A percentile compares a stretch with the other conserved stretches of the same genome.
Conservation (phyloP, 1,140 invertebrate species). For the Myzus persicae region DNA sequence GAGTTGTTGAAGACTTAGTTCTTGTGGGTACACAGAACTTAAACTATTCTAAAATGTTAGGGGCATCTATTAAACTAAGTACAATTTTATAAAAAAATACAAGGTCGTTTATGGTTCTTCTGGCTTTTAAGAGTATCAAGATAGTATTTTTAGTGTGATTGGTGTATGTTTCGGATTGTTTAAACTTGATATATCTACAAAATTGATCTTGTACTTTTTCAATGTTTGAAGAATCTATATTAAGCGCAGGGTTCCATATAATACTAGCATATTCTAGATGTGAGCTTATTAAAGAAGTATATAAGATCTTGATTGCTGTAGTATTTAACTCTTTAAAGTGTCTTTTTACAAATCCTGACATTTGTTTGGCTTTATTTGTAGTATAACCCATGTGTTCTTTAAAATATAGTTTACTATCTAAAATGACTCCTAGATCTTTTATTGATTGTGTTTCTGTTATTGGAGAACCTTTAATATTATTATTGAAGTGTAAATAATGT, state of each 20-base stretch:
- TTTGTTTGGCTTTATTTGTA: background rate
- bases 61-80: no score
- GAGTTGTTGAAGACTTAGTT: background rate
- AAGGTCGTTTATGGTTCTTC: background rate
- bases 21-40: no score
- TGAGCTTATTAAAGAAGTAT: background rate
- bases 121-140: background rate
- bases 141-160: background rate
- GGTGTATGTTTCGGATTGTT: background rate
- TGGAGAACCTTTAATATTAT: background rate
- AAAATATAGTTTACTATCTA: background rate
- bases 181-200: background rate
- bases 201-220: constrained; percentile 10
- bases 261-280: background rate
- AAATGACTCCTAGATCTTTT: background rate
- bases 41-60: no score
- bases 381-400: background rate
- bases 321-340: no score
- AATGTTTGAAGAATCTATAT: background rate
- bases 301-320: background rate
- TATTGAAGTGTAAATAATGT: background rate
- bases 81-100: background rate
- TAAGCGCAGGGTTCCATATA: background rate
- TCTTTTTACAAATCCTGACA: background rate
- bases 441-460: background rate